Percentiles rank a stretch among this genome's conserved stretches.
Evolutionary conservation across 2,113 vertebrate genomes (phyloP).

Genomic region (Tetrao urogallus): DNA sequence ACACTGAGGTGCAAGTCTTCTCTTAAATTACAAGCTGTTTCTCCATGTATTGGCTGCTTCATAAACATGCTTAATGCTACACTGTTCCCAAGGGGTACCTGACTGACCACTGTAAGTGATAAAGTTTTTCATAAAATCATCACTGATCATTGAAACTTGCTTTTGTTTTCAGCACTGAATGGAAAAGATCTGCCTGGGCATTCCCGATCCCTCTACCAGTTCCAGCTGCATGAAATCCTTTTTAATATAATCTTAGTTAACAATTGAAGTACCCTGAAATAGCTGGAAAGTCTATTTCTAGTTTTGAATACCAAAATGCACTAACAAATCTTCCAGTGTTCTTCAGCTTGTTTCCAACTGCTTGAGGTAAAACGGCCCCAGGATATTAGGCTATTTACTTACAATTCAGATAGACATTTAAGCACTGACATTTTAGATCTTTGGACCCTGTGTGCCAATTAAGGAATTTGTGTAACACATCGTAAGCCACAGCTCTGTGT

Average conservation of each 20-base stretch:
- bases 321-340: neutral
- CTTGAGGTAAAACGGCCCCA: neutral
- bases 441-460: neutral
- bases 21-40: neutral
- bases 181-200: neutral
- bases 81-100: fast-evolving
- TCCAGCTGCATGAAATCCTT: neutral
- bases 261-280: neutral
- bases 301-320: neutral
- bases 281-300: neutral
- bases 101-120: neutral
- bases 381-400: neutral
- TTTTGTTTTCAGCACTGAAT: neutral
- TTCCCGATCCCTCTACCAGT: neutral
- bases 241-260: neutral
- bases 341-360: neutral
- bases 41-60: neutral
- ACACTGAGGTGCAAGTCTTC: neutral
- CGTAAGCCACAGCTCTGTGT: neutral
- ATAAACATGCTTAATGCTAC: neutral
- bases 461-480: neutral
- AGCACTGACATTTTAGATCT: neutral
- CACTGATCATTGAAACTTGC: neutral
- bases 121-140: neutral
- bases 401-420: neutral